These are phyloP conservation scores for Corythornis leucogaster DNA, from an alignment of 2,797 vertebrate genomes.

Conservation along the genomic window DNA sequence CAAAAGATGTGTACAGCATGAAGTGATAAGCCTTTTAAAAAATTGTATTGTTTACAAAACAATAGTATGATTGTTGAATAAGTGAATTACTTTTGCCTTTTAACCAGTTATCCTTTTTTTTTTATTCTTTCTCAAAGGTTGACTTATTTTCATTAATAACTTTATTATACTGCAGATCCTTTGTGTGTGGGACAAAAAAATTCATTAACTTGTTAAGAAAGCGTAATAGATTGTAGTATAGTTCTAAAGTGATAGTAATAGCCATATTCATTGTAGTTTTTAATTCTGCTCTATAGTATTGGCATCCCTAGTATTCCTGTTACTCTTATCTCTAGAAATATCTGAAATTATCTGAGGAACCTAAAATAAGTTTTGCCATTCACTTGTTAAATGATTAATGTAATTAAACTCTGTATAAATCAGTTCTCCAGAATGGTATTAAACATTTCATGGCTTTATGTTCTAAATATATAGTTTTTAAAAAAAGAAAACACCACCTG, in stretches of 20 bases:
- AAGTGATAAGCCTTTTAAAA: conserved; percentile 19
- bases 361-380: conserved; percentile 62
- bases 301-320: conserved; percentile 49
- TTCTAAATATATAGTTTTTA: conserved; percentile 25
- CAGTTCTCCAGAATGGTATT: conserved; percentile 45
- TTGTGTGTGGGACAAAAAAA: conserved; percentile 42
- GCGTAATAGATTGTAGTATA: conserved; percentile 17
- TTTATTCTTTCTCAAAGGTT: conserved; percentile 41
- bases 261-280: conserved; percentile 53
- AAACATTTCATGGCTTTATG: conserved; percentile 47
- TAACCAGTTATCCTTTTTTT: conserved; percentile 12
- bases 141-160: conserved; percentile 55
- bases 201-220: conserved; percentile 12
- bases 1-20: conserved; percentile 34
- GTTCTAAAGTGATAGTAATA: conserved; percentile 55
- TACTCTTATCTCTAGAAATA: conserved; percentile 59
- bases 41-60: conserved; percentile 46
- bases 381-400: conserved; percentile 56
- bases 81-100: conserved; percentile 27
- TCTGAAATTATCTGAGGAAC: conserved; percentile 52
- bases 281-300: conserved; percentile 47
- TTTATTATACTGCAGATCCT: conserved; percentile 4
- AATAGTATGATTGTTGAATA: conserved; percentile 23
- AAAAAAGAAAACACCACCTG: conserved; percentile 17
- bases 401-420: conserved; percentile 50